Evolutionary conservation across 2,797 vertebrate species (phyloP).

Genomic region (Tokudaia muenninki): DNA sequence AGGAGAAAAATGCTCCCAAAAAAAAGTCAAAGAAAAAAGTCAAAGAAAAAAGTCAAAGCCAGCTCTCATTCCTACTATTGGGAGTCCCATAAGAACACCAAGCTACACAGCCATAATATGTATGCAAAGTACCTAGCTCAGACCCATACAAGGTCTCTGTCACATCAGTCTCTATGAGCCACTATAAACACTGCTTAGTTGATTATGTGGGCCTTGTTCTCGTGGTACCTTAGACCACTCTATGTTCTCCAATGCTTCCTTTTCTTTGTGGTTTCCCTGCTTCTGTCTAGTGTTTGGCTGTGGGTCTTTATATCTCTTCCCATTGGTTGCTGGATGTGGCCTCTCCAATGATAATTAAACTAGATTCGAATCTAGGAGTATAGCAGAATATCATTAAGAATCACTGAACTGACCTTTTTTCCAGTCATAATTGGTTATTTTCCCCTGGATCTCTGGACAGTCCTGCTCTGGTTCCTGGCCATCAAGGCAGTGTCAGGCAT

Average conservation of each 20-base stretch:
- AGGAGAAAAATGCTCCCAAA: neutral
- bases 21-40: neutral
- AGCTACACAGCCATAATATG: neutral
- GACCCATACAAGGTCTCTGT: neutral
- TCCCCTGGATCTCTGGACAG: neutral
- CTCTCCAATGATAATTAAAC: neutral
- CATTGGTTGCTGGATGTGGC: neutral
- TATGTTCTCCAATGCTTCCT: neutral
- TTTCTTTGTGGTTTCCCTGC: neutral
- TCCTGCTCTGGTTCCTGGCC: neutral
- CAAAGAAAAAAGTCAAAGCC: neutral
- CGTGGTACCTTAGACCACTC: neutral
- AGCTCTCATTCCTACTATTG: neutral
- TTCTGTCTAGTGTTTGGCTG: neutral
- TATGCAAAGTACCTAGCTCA: neutral
- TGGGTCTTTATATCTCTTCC: neutral
- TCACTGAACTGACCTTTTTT: neutral
- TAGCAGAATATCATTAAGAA: neutral
- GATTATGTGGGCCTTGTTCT: neutral
- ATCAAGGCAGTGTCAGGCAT: neutral
- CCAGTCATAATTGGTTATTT: neutral
- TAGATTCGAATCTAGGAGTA: neutral
- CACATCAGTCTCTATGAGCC: neutral
- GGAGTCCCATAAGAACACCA: neutral
- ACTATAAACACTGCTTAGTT: neutral